Conservation (phyloP, 2,797 vertebrate genomes). For the Pitangus sulphuratus region DNA sequence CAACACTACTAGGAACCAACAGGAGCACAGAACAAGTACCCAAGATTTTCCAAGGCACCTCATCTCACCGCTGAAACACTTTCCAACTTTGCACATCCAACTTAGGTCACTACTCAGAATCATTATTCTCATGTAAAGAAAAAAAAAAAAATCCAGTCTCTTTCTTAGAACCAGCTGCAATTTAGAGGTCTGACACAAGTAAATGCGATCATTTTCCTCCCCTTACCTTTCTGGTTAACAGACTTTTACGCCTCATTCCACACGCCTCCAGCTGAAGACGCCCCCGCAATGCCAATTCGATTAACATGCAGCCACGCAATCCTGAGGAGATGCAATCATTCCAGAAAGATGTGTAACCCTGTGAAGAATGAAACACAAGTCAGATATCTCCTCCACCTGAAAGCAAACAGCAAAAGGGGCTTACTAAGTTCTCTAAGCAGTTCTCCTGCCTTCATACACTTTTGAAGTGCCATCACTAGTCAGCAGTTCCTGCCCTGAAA, state of each 20-base stretch:
- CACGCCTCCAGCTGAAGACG: slow-evolving; percentile 92
- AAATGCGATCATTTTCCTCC: background rate
- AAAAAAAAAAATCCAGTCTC: background rate
- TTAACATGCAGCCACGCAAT: slow-evolving; percentile 95
- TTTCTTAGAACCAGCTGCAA: background rate
- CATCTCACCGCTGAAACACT: background rate
- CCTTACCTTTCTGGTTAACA: slow-evolving; percentile 91
- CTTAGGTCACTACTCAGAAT: background rate
- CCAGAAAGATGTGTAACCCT: slow-evolving; percentile 99
- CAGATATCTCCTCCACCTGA: background rate
- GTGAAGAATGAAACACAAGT: slow-evolving; percentile 27
- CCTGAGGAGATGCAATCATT: slow-evolving; percentile 98
- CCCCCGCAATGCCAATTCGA: slow-evolving; percentile 90
- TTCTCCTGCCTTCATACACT: background rate
- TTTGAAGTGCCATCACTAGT: background rate
- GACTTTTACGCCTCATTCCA: slow-evolving; percentile 94
- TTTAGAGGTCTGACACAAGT: background rate
- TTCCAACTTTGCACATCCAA: background rate
- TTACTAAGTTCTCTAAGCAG: background rate
- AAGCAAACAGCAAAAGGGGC: background rate
- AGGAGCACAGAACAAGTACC: background rate
- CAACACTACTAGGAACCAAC: background rate
- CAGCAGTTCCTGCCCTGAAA: background rate
- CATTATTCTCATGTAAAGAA: accelerated
- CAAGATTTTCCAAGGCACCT: background rate